phyloP scores from a whole-genome alignment of 2,888 invertebrate species.

The Eulithis prunata region DNA sequence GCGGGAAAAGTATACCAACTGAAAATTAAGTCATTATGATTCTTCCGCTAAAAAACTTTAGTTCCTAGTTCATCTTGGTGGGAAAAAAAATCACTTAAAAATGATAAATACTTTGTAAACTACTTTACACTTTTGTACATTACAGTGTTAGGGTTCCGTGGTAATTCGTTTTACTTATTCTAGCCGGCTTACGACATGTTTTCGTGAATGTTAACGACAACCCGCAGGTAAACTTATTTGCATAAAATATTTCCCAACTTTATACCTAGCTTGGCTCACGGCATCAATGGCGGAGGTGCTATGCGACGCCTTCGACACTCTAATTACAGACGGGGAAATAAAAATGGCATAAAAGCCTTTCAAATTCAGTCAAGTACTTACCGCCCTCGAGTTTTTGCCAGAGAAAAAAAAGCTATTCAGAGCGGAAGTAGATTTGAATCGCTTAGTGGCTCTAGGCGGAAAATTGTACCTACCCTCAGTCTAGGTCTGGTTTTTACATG shows the following conservation, averaged over 20 bases:
- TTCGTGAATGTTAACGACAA: conserved; percentile 34
- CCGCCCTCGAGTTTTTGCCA: conserved; percentile 35
- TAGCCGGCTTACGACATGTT: conserved; percentile 27
- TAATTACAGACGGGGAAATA: conserved; percentile 70
- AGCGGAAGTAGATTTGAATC: conserved; percentile 31
- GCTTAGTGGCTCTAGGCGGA: conserved; percentile 25
- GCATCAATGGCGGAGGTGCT: conserved; percentile 75
- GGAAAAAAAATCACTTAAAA: not conserved
- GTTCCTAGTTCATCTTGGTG: not conserved
- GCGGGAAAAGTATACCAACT: conserved; percentile 4
- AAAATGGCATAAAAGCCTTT: conserved; percentile 64
- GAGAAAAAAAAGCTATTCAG: conserved; percentile 40
- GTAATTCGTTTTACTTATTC: conserved; percentile 13
- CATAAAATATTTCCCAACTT: conserved; percentile 67
- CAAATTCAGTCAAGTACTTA: conserved; percentile 55
- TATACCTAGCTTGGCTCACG: conserved; percentile 76
- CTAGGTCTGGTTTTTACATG: not conserved
- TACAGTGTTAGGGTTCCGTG: not conserved
- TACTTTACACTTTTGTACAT: too few relatives aligned
- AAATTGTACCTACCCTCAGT: not conserved
- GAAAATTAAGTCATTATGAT: not conserved
- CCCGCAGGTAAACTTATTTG: conserved; percentile 53
- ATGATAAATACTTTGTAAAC: not conserved
- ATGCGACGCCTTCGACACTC: conserved; percentile 71
- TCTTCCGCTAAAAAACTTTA: not conserved